These are phyloP conservation scores for Bombus confusus DNA, from an alignment of 1,140 invertebrate genomes.

Conservation along the genomic window DNA sequence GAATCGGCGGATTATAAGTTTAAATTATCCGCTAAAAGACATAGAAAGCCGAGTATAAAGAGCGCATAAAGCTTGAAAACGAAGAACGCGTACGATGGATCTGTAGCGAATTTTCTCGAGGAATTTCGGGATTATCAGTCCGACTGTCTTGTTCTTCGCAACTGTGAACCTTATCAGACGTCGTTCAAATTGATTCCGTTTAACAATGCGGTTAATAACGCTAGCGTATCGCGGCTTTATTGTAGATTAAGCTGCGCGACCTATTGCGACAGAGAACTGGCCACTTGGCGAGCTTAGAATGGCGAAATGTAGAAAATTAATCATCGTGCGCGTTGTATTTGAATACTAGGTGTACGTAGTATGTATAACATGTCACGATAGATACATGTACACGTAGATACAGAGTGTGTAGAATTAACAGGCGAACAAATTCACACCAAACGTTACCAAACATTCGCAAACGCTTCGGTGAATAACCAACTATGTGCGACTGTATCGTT, in stretches of 20 bases:
- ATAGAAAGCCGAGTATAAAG: too few relatives aligned
- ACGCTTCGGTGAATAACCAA: too few relatives aligned
- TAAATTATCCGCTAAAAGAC: too few relatives aligned
- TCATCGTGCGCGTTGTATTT: background rate
- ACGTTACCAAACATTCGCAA: too few relatives aligned
- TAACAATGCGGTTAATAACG: background rate
- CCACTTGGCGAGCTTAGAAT: background rate
- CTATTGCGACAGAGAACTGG: constrained; percentile 13
- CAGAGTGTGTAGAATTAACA: too few relatives aligned
- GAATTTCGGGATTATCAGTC: background rate
- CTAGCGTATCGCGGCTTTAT: background rate
- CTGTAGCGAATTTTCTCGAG: background rate
- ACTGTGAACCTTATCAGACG: background rate
- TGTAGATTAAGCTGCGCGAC: background rate
- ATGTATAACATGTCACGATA: too few relatives aligned
- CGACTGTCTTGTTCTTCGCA: background rate
- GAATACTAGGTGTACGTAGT: background rate
- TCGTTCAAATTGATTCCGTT: background rate
- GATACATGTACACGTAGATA: too few relatives aligned
- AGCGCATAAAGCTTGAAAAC: too few relatives aligned
- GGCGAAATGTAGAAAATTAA: background rate
- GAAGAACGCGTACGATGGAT: too few relatives aligned
- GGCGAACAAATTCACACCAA: too few relatives aligned
- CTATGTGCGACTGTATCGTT: background rate
- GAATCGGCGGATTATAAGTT: too few relatives aligned